Evolutionary conservation across 2,797 vertebrate species (phyloP), one percentile per base, ranked within the genome.

Genomic region (Hydrocynus forskahlii): DNA sequence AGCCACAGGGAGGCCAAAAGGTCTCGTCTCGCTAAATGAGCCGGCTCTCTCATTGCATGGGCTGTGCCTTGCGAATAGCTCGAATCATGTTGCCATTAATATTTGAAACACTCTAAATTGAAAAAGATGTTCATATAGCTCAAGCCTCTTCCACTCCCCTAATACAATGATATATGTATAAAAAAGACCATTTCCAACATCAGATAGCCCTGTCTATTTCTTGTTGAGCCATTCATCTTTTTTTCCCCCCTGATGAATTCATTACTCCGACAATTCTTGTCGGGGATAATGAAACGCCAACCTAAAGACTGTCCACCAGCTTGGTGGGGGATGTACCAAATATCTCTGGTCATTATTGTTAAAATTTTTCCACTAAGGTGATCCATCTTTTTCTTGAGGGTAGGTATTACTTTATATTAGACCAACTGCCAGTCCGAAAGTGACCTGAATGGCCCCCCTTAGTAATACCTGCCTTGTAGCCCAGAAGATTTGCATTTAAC

Each of bases 261-360:
- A 94, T 97, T 96, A 95, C 86, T 86, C 91, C 93, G 95, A 95
- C 94, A 94, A 94, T 95, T 89, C 92, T 92, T 91, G 83, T 91
- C 86, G 87, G 92, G 92, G 94, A 96, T 97, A 96, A 96, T 96
- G 94, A 97, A 96, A 95, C 93, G 90, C 92, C 94, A 90, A 70
- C 90, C 88, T 23, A 88, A 88, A 94, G 87, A 95, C 87, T 89
- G 90, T 84, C 85, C 92, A 84, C 89, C 94, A 92, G 92, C 93
- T 89, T 92, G 94, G 93, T 93, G 88, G 35, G 80, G 91, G 94
- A 92, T 93, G 91, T 89, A 91, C 91, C 59, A 89, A 88, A 94
- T 93, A 94, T 93, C 92, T 88, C 76, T 87, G 83, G 87, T 90
- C 94, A 88, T 96, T 96, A 94, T 93, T 94, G 92, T 93, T 90